Evolutionary conservation across 2,797 vertebrate genomes (phyloP), one percentile per base, ranked within the genome.

Genomic region (Melanotaenia pygmaea): DNA sequence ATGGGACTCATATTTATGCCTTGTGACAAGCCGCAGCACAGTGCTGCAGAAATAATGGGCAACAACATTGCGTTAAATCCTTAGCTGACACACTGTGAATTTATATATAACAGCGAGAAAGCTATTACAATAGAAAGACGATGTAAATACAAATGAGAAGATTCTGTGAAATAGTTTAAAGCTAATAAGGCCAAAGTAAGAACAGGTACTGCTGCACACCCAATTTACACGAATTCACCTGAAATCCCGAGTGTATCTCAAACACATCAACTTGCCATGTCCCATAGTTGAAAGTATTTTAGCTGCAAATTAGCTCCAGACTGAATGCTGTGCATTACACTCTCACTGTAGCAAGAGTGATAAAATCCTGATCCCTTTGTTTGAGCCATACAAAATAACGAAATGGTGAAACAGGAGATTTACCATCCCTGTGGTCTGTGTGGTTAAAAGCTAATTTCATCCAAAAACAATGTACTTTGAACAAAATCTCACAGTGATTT

Each of bases 331-430:
- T 57, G 11, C 53, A 56, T 72, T 59, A 66, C 26, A 59, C 58
- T 50, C 30, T 57, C 35, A 56, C 32, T 69, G 43, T 43, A 26
- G 56, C 38, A 30, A 35, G 30, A 58, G 12, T 54, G 47, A 64
- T 53, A 64, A 22, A 80, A 59, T 76, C 56, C 22, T 69, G 32
- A 43, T 72, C 37, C 54, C 54, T 50, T 59, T 32, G 64, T 79
- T 76, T 71, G 45, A 71, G 57, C 34, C 64, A 67, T 64, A 62
- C 58, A 63, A 58, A 54, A 37, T 6, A 57, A 83, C 69, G 76
- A 81, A 75, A 82, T 63, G 51, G 64, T 81, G 75, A 74, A 84
- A 85, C 37, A 57, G 59, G 59, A 80, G 56, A 79, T 77, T 84
- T 83, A 80, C 79, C 72, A 26, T 53, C 67, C 60, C 56, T 69